phyloP scores from a whole-genome alignment of 2,888 invertebrate species.

The Nasonia oneida region DNA sequence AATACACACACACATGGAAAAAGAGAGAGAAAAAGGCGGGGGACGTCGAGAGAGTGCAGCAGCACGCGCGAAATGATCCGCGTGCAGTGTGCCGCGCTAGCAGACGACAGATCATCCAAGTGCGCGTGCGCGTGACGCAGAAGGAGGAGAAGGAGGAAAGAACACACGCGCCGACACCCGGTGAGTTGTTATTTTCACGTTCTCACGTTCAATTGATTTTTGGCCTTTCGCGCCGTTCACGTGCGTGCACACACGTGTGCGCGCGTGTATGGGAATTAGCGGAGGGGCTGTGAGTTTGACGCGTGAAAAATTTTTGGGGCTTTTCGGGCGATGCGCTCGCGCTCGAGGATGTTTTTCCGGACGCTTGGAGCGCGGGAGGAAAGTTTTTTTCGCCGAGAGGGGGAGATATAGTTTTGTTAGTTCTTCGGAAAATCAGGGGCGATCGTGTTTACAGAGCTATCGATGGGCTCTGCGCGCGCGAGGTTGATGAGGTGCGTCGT shows the following conservation, averaged over 20 bases:
- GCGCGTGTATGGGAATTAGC: background rate
- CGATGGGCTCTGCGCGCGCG: background rate
- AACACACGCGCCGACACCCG: constrained; percentile 38
- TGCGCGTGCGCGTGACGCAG: background rate
- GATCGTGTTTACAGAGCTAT: background rate
- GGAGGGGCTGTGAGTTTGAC: background rate
- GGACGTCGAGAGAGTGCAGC: background rate
- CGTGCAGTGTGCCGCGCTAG: constrained; percentile 22
- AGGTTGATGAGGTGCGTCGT: background rate
- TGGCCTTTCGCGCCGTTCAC: constrained; percentile 25
- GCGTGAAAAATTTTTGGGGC: background rate
- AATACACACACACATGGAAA: background rate
- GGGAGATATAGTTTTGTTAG: background rate
- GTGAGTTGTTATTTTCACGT: constrained; percentile 57
- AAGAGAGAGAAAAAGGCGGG: background rate
- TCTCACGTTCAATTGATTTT: constrained; percentile 48
- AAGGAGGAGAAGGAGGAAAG: background rate
- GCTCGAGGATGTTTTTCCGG: background rate
- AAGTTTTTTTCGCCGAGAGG: background rate
- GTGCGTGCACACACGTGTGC: background rate
- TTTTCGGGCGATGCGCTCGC: background rate
- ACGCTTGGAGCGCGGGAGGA: background rate
- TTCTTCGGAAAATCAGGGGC: background rate
- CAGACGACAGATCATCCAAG: constrained; percentile 30
- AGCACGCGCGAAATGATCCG: constrained; percentile 10